phyloP scores from a whole-genome alignment of 1,140 invertebrate species.

The Metaphire vulgaris region DNA sequence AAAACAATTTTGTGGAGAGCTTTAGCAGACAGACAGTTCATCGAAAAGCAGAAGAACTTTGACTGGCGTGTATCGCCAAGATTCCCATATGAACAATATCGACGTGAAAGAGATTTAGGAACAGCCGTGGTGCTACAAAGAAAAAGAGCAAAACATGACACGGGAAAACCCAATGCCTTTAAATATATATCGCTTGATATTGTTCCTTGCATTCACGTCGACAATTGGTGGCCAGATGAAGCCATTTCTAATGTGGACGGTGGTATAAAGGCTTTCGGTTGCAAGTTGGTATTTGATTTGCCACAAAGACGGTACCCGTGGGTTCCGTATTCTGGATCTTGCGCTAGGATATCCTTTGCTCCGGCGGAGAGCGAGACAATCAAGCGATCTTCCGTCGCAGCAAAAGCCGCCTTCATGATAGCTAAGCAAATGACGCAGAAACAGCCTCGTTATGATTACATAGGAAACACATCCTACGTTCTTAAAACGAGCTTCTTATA shows the following conservation, averaged over 20 bases:
- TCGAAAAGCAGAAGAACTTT: too few relatives aligned
- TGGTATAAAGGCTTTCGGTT: neutral
- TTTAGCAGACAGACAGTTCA: too few relatives aligned
- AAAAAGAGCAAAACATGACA: too few relatives aligned
- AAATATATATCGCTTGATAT: neutral
- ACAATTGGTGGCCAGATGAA: neutral
- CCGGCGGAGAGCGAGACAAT: neutral
- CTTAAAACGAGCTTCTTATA: neutral
- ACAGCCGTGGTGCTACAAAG: too few relatives aligned
- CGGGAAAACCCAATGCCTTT: too few relatives aligned
- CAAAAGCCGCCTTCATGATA: neutral
- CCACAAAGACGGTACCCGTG: neutral
- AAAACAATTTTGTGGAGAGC: too few relatives aligned
- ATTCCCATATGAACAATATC: too few relatives aligned
- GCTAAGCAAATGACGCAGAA: neutral
- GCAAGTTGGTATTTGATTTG: neutral
- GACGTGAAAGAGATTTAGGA: too few relatives aligned
- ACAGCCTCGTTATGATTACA: too few relatives aligned
- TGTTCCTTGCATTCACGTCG: neutral
- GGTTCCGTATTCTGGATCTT: neutral
- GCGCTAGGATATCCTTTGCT: neutral
- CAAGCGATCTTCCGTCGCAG: neutral
- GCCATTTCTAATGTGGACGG: neutral
- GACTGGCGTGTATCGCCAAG: too few relatives aligned
- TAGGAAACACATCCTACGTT: too few relatives aligned